phyloP scores from a whole-genome alignment of 2,888 invertebrate species.

The Cistogaster globosa region DNA sequence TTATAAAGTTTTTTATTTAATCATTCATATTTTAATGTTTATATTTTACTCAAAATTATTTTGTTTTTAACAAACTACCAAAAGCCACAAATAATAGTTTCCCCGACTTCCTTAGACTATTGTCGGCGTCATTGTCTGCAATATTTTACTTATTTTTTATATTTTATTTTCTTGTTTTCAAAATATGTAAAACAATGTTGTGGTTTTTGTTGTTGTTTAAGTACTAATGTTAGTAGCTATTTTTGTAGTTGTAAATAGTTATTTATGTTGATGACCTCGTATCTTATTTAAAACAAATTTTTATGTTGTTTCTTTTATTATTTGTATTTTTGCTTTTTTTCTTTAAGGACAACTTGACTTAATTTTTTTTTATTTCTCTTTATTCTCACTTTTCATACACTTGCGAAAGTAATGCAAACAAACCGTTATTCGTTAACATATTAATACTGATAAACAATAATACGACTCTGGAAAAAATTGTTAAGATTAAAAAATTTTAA shows the following conservation, averaged over 20 bases:
- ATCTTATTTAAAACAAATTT: constrained; percentile 18
- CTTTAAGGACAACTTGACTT: constrained; percentile 6
- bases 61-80: neutral
- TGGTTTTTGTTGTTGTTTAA: constrained; percentile 1
- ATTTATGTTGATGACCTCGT: constrained; percentile 50
- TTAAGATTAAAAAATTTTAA: neutral
- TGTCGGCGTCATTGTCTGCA: constrained; percentile 44
- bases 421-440: constrained; percentile 13
- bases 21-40: neutral
- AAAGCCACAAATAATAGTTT: constrained; percentile 15
- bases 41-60: neutral
- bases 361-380: neutral
- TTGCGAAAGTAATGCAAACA: constrained; percentile 59
- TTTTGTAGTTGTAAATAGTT: constrained; percentile 7
- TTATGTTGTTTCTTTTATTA: neutral
- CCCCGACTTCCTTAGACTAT: constrained; percentile 21
- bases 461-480: constrained; percentile 25
- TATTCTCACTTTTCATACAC: constrained; percentile 28
- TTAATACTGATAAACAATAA: constrained; percentile 23
- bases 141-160: neutral
- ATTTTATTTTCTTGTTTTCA: neutral
- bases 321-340: constrained; percentile 4
- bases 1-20: constrained; percentile 8
- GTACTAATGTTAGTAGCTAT: neutral
- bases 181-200: neutral